phyloP scores from a whole-genome alignment of 2,888 invertebrate species.

The Zaprionus obscuricornis region DNA sequence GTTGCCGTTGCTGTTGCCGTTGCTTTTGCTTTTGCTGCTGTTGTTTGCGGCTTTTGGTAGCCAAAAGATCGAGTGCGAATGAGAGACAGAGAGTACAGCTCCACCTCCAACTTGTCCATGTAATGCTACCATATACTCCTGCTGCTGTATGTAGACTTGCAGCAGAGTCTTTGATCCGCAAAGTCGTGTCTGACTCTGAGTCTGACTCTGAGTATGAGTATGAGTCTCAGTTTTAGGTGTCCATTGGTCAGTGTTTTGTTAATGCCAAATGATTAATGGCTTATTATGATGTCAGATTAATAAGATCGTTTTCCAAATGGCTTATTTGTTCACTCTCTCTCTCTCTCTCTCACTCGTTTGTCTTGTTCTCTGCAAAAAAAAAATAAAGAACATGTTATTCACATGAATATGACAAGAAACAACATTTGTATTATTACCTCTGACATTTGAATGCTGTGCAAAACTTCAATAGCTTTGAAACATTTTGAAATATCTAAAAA shows the following conservation, averaged over 20 bases:
- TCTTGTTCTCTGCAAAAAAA: conserved; percentile 37
- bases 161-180: too few species aligned
- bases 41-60: too few species aligned
- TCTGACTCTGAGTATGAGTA: not conserved
- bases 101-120: not conserved
- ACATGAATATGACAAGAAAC: conserved; percentile 35
- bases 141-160: conserved; percentile 46
- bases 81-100: too few species aligned
- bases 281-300: conserved; percentile 83
- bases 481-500: too few species aligned
- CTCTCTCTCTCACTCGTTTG: conserved; percentile 17
- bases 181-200: conserved; percentile 45
- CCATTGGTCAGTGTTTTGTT: conserved; percentile 68
- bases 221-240: conserved; percentile 54
- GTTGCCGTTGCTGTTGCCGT: conserved; percentile 30
- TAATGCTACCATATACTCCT: conserved; percentile 46
- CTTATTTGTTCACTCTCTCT: conserved; percentile 27
- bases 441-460: conserved; percentile 33
- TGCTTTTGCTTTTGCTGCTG: conserved; percentile 31
- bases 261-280: conserved; percentile 81
- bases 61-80: too few species aligned
- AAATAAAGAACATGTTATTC: conserved; percentile 47
- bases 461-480: too few species aligned
- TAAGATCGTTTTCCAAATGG: conserved; percentile 80
- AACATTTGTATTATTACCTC: conserved; percentile 51